Base-by-base conservation (phyloP, 2,888 invertebrate species). In the Lysandra coridon region DNA sequence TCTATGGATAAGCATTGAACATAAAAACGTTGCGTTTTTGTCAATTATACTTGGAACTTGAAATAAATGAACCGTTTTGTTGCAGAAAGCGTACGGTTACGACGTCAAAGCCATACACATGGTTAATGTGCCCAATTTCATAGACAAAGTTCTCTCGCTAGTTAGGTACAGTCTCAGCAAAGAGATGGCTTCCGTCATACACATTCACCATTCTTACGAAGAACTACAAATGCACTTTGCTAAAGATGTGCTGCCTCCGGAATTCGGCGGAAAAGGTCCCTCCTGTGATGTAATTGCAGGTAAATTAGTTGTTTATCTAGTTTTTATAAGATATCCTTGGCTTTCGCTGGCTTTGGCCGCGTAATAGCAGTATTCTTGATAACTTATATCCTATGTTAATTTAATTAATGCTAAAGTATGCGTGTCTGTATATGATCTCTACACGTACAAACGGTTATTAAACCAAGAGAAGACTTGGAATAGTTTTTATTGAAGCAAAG, bases 91-190 rank as follows among this genome's bases (percentile, higher is more conserved):
- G 0, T 88, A 88, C 78, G 90, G 91, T 0, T 79, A 88, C 6
- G 88, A 91, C 82, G 80, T 94, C 64, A 91, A 90, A 80, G 86
- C 85, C 0, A 87, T 94, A 6, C 90, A 93, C 80, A 83, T 93
- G 10, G 81, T 95, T 37, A 90, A 93, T 73, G 80, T 86, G 0
- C 91, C 92, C 0, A 90, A 88, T 79, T 85, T 90, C 73, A 85
- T 93, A 1, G 88, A 91, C 73, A 85, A 88, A 2, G 30, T 94
- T 0, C 80, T 92, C 2, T 83, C 84, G 1, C 77, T 94, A 6
- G 60, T 92, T 0, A 94, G 90, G 81, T 88, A 87, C 81, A 81
- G 88, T 0, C 78, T 88, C 17, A 87, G 85, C 69, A 82, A 83
- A 0, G 89, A 89, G 78, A 69, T 89, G 0, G 82, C 76, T 0